Base-by-base conservation (phyloP, 1,140 invertebrate species). In the Drosophila pallidifrons region DNA sequence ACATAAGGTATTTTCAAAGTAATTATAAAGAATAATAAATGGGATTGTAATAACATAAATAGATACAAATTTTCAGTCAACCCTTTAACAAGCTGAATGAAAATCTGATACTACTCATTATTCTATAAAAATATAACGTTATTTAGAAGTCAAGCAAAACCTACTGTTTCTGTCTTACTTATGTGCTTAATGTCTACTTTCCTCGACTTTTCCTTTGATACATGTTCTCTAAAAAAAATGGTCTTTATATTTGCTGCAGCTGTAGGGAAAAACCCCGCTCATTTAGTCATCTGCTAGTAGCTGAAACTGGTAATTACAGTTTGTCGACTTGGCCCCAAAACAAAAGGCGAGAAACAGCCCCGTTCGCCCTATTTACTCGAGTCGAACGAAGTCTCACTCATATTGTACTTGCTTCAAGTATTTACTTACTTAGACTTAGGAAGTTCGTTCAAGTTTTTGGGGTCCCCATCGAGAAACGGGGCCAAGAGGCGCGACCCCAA, bases 401-500 rank as follows among this genome's bases (percentile, higher is more conserved):
- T 25, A 49, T 47, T 52, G n/a, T 35, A 3, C 16, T 49, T 25
- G 7, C 7, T 11, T 49, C 15, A 28, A 49, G 47, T 54, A 54
- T 32, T 32, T 54, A 54, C 28, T 59, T 59, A 45, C 25, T 49
- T 38, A 16, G 5, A 20, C 13, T 47, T 25, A 55, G 72, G 43
- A 75, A 75, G 76, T 66, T 70, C 43, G 46, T 65, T 65, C 32
- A 77, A 68, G 45, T 63, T 70, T 73, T 75, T 71, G 43, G 52
- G 45, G 16, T 35, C 46, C 38, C 15, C 46, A 25, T 64, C 38
- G 46, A 71, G 47, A 67, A 83, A 64, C 25, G 65, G 51, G 82
- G 82, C 70, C 79, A 86, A 73, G 71, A 72, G 59, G 79, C 75
- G 82, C 78, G 66, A 83, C 81, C 81, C 63, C 65, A 85, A 77